Evolutionary conservation across 2,113 vertebrate species (phyloP), one percentile per base, ranked within the genome.

Genomic region (Plotosus lineatus): DNA sequence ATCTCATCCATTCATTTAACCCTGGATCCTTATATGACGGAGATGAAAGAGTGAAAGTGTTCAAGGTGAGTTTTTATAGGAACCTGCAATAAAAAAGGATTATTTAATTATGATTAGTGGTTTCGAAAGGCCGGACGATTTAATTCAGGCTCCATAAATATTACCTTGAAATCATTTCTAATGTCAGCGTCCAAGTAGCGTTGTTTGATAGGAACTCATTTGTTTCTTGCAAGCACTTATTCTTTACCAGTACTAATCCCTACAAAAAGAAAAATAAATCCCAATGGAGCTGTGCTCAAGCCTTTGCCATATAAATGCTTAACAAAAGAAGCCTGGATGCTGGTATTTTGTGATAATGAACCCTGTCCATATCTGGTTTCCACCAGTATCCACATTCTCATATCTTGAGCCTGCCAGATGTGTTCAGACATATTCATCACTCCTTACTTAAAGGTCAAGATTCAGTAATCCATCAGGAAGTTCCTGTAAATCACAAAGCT

Each of bases 361-460:
- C 85, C 90, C 84, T 85, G 82, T 90, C 80, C 89, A 93, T 95
- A 91, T 96, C 93, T 93, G 88, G 92, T 97, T 97, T 96, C 95
- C 92, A 86, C 88, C 89, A 86, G 90, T 91, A 88, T 92, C 90
- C 90, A 73, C 91, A 92, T 92, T 94, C 91, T 94, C 95, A 92
- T 94, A 93, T 95, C 92, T 91, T 85, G 89, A 89, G 90, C 93
- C 94, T 94, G 93, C 92, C 96, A 98, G 95, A 96, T 97, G 95
- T 94, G 93, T 95, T 94, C 92, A 93, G 95, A 96, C 94, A 95
- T 95, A 94, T 95, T 97, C 96, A 97, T 97, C 94, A 94, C 94
- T 90, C 92, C 93, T 90, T 91, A 92, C 92, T 92, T 90, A 90
- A 89, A 94, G 94, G 94, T 94, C 95, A 93, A 89, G 92, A 89